Conservation (phyloP, 2,888 invertebrate species). For the Xanthorhoe designata region DNA sequence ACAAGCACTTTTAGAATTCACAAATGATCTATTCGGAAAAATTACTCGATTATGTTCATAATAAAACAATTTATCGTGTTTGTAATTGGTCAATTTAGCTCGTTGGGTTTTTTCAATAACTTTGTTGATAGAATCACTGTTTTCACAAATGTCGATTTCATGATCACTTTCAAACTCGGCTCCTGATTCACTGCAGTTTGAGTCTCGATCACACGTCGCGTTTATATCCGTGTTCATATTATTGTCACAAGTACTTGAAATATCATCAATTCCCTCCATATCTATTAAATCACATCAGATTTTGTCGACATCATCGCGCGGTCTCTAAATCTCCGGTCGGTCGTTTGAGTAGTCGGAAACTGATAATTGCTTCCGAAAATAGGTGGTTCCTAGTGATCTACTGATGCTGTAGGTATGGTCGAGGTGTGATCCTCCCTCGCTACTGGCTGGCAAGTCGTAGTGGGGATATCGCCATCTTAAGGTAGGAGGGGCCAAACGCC, state of each 20-base stretch:
- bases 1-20: conserved; percentile 53
- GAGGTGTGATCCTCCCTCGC: conserved; percentile 66
- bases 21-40: conserved; percentile 58
- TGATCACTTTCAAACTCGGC: conserved; percentile 78
- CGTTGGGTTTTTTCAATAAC: conserved; percentile 47
- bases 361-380: conserved; percentile 83
- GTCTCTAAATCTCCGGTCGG: conserved; percentile 57
- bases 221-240: conserved; percentile 51
- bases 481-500: conserved; percentile 78
- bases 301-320: conserved; percentile 18
- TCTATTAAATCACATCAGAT: conserved; percentile 17
- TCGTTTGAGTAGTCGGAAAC: conserved; percentile 58
- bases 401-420: conserved; percentile 76
- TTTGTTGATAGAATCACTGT: conserved; percentile 61
- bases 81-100: conserved; percentile 49
- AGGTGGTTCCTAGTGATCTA: conserved; percentile 71
- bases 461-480: conserved; percentile 82
- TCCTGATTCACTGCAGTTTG: conserved; percentile 64
- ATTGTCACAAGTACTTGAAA: conserved; percentile 79
- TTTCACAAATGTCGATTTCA: conserved; percentile 82
- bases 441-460: conserved; percentile 71
- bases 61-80: conserved; percentile 59
- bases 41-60: conserved; percentile 61
- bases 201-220: conserved; percentile 55
- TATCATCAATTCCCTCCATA: conserved; percentile 72